Conservation (phyloP, 2,888 invertebrate species). For the Limnephilus marmoratus region DNA sequence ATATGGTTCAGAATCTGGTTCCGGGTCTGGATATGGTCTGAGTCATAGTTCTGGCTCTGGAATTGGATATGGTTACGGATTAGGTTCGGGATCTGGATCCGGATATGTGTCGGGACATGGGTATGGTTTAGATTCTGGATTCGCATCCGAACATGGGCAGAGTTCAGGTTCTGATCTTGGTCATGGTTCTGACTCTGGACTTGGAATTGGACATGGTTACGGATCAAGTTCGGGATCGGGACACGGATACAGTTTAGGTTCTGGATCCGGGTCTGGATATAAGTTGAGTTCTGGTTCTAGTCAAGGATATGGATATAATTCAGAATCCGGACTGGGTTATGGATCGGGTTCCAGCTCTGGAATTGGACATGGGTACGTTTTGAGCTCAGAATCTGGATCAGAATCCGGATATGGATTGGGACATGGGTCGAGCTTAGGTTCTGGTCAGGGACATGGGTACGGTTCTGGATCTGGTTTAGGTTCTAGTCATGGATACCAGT, state of each 20-base stretch:
- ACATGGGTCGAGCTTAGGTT: neutral
- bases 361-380: neutral
- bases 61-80: neutral
- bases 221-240: neutral
- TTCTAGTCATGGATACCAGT: neutral
- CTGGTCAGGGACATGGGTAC: neutral
- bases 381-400: neutral
- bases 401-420: neutral
- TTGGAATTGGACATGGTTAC: neutral
- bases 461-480: neutral
- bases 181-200: neutral
- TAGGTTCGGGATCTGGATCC: neutral
- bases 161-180: neutral
- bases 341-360: neutral
- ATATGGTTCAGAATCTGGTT: neutral
- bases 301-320: neutral
- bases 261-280: neutral
- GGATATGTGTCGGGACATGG: neutral
- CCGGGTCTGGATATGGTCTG: neutral
- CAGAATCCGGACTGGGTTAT: neutral
- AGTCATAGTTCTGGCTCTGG: neutral
- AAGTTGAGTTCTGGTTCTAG: neutral
- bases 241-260: neutral
- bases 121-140: neutral
- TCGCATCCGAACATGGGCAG: neutral